Conservation (phyloP, 2,888 invertebrate species). For the Drosophila histrio region DNA sequence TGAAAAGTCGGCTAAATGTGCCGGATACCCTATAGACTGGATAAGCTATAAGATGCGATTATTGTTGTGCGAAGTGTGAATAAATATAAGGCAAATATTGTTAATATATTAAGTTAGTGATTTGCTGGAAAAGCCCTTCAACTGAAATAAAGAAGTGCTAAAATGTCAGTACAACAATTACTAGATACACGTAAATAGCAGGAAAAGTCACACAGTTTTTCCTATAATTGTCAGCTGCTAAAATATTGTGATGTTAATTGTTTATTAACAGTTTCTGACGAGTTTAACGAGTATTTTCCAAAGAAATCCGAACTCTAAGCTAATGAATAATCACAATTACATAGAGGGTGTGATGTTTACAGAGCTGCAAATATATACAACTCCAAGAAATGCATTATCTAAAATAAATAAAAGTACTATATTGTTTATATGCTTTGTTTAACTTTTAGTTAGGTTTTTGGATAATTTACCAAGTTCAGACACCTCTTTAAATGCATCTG, state of each 20-base stretch:
- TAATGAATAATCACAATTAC: neutral
- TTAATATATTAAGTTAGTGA: too few species aligned
- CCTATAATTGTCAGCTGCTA: neutral
- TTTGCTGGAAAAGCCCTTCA: too few species aligned
- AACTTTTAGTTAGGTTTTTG: neutral
- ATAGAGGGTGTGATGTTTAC: neutral
- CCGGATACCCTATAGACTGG: neutral
- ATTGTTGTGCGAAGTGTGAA: too few species aligned
- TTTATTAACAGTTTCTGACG: neutral
- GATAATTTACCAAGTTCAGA: slow-evolving; percentile 11
- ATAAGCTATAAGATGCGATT: neutral
- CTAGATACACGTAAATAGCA: too few species aligned
- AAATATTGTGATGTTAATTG: neutral
- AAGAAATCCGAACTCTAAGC: neutral
- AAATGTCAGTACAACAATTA: neutral
- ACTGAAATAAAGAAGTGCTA: too few species aligned
- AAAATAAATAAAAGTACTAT: too few species aligned
- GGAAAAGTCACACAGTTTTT: too few species aligned
- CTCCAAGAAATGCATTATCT: neutral
- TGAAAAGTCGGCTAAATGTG: neutral
- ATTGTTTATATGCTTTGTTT: too few species aligned
- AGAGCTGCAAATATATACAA: neutral
- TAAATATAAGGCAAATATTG: too few species aligned
- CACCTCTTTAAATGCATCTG: slow-evolving; percentile 33
- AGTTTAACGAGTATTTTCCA: neutral